These are phyloP conservation scores for Coendou prehensilis DNA, from an alignment of 2,797 vertebrate species.

Conservation along the genomic window DNA sequence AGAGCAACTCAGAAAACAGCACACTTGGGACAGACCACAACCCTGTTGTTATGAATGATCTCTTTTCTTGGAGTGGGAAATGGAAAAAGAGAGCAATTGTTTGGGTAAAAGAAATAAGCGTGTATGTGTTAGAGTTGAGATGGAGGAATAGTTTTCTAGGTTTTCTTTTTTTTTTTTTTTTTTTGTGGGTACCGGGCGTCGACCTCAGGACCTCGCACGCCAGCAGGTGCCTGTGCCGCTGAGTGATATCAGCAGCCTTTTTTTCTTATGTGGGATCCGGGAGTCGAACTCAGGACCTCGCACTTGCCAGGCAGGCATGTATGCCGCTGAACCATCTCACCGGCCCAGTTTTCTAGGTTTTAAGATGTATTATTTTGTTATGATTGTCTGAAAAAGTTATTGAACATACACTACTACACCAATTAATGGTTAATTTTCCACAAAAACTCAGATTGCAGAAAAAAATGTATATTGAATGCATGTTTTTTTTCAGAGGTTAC, in stretches of 20 bases:
- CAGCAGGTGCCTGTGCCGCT: no score
- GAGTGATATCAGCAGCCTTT: no score
- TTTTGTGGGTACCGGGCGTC: no score
- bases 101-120: not conserved
- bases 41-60: constrained; percentile 33
- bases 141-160: not conserved
- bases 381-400: not conserved
- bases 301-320: no score
- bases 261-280: no score
- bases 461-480: not conserved
- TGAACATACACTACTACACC: not conserved
- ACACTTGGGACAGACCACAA: not conserved
- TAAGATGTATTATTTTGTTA: not conserved
- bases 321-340: no score
- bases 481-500: not conserved
- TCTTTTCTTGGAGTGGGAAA: constrained; percentile 42
- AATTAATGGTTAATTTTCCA: not conserved
- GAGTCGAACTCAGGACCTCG: no score
- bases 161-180: not conserved
- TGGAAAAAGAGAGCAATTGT: constrained; percentile 72
- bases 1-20: not conserved
- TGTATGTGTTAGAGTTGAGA: not conserved
- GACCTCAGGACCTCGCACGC: no score
- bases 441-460: not conserved
- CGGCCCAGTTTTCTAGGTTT: not conserved